Evolutionary conservation across 2,113 vertebrate species (phyloP), one percentile per base, ranked within the genome.

Genomic region (Pagrus major): DNA sequence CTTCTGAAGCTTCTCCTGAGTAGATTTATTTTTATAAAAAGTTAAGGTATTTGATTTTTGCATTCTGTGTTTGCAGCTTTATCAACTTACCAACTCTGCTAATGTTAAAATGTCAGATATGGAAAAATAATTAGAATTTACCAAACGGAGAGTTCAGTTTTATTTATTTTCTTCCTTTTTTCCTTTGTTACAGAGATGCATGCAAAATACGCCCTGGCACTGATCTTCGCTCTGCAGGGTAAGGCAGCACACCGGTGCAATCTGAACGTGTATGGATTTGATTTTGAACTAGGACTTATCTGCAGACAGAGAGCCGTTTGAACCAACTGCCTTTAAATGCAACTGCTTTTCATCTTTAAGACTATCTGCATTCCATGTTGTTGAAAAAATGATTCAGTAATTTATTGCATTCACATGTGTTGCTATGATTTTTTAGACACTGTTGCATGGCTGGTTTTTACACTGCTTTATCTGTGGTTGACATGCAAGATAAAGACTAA

Each of bases 181-280:
- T 71, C 21, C 86, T 66, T 83, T 81, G 21, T 92, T 92, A 47
- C 88, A 95, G 94, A 94, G 6, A 95, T 95, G 94, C 89, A 92
- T 56, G 70, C 90, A 81, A 96, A 94, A 84, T 83, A 88, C 12
- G 67, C 63, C 29, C 44, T 95, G 31, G 94, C 89, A 42, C 87
- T 95, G 72, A 72, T 95, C 81, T 89, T 96, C 31, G 84, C 89
- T 76, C 91, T 96, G 87, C 95, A 96, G 93, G 95, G 95, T 96
- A 93, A 95, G 93, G 54, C 51, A 74, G 56, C 16, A 47, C 21
- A 47, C 9, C 6, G 71, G 20, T 42, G 16, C 37, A 61, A 5
- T 41, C 8, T 33, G 9, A 51, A 29, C 21, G 33, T 51, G 9
- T 4, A 41, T 65, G 15, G 29, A 37, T 65, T 71, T 10, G 3